Percentiles rank a stretch among this genome's conserved stretches.
These are phyloP conservation scores for Nymphicus hollandicus DNA, from an alignment of 2,113 vertebrate genomes.

Conservation along the genomic window DNA sequence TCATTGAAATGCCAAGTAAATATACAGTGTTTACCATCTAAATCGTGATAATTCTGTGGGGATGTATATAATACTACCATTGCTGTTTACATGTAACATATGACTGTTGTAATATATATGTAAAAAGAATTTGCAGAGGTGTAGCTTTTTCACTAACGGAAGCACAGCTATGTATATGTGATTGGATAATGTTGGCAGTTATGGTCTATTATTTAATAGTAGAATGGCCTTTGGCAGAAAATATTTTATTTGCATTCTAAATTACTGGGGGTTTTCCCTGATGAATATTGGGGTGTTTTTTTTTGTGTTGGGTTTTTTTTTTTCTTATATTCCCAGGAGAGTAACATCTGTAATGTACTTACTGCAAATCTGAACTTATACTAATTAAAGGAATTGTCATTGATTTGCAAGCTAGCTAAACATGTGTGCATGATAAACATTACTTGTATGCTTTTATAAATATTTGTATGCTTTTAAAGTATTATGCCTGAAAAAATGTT, in stretches of 20 bases:
- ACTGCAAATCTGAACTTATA: neutral
- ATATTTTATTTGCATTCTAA: neutral
- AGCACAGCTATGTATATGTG: neutral
- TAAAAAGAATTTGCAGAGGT: neutral
- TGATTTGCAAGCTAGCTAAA: neutral
- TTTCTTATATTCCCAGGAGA: neutral
- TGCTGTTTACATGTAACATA: neutral
- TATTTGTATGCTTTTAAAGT: neutral
- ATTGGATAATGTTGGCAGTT: neutral
- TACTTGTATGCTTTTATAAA: neutral
- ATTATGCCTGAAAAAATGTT: neutral
- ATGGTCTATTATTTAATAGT: neutral
- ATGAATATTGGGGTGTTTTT: neutral
- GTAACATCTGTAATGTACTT: neutral
- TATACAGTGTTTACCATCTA: neutral
- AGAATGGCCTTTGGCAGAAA: neutral
- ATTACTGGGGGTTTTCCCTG: neutral
- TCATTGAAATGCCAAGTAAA: conserved; percentile 39
- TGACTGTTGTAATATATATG: neutral
- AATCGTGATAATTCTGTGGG: neutral
- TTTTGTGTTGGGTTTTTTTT: neutral
- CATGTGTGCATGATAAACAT: neutral
- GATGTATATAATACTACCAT: neutral
- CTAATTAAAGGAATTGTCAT: neutral
- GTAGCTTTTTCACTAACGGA: neutral